Base-by-base conservation (phyloP, 2,113 vertebrate species). In the Phrynosoma blainvillii region DNA sequence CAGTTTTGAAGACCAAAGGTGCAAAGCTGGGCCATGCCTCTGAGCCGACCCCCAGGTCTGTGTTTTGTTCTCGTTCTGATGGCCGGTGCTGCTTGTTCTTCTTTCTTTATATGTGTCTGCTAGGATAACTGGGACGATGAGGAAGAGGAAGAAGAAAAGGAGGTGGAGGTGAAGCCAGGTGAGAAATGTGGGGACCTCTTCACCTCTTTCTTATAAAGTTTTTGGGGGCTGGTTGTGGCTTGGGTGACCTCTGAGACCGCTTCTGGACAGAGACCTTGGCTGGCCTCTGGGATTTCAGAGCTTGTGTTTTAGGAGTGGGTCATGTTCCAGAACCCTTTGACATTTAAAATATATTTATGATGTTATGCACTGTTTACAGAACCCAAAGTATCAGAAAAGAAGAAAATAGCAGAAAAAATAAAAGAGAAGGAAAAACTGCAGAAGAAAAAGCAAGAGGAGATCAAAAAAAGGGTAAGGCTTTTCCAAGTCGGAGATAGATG, bases 101-200 rank as follows among this genome's bases (percentile, higher is more conserved):
- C 27, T 9, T 32, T 13, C 1, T 40, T 30, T 92, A 82, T 90
- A 83, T 90, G 93, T n/a, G 68, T n/a, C 3, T 71, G 90, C 88
- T 89, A 99, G 99, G 98, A 99, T 93, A 99, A 99, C 93, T 99
- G 99, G 99, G 99, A 99, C 95, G 99, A 99, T 92, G 98, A 98
- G 88, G 93, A 97, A 89, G 96, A 96, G 89, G 88, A 96, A 73
- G 95, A 96, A 7, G 96, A 97, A 0, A 95, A 97, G 87, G 96
- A 94, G 89, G 90, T 94, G 4, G 96, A 97, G 90, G 87, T 96
- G 84, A 97, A 97, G 87, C 91, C 96, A 96, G 98, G 97, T 98
- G 88, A 96, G 96, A 1, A 56, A 23, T 12, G 8, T 59, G 36
- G 0, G 1, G 1, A 0, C 1, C n/a, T 18, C 14, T 36, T 6